These are phyloP conservation scores for Sylvietta virens DNA, from an alignment of 2,113 vertebrate genomes.

Conservation along the genomic window DNA sequence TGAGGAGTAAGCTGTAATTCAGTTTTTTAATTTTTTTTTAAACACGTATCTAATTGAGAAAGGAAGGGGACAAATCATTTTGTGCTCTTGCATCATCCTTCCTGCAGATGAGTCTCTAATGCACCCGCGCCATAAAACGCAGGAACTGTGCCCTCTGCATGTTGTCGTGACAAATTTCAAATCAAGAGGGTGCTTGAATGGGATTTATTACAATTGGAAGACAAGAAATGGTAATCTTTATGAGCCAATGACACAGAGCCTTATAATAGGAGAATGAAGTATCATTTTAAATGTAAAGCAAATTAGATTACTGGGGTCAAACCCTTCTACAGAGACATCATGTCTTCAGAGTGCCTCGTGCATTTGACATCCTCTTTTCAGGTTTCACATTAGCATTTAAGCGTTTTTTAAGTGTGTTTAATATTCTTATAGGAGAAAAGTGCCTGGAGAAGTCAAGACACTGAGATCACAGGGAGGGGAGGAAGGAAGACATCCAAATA, in stretches of 20 bases:
- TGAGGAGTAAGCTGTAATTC: conserved; percentile 63
- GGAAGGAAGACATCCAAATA: not conserved
- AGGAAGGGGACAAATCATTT: conserved; percentile 26
- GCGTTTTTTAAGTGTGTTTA: conserved; percentile 54
- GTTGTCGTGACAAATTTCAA: conserved; percentile 71
- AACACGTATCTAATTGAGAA: conserved; percentile 41
- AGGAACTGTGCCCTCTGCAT: conserved; percentile 52
- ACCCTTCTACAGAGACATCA: conserved; percentile 56
- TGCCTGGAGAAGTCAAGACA: conserved; percentile 19
- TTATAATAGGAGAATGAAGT: conserved; percentile 73
- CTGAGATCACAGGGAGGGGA: not conserved
- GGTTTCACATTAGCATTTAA: conserved; percentile 64
- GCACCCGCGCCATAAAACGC: conserved; percentile 21
- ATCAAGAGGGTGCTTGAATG: conserved; percentile 70
- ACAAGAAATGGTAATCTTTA: conserved; percentile 73
- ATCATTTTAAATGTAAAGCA: conserved; percentile 77
- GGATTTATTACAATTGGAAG: conserved; percentile 74
- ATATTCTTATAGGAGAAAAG: conserved; percentile 36
- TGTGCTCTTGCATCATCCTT: conserved; percentile 40
- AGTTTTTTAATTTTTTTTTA: not conserved
- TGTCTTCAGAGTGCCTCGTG: conserved; percentile 10
- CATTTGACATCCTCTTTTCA: conserved; percentile 52
- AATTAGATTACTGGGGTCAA: conserved; percentile 75
- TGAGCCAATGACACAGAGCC: conserved; percentile 62
- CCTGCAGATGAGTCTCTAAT: conserved; percentile 14